Conservation (phyloP, 1,140 invertebrate species). For the Laodelphax striatellus region DNA sequence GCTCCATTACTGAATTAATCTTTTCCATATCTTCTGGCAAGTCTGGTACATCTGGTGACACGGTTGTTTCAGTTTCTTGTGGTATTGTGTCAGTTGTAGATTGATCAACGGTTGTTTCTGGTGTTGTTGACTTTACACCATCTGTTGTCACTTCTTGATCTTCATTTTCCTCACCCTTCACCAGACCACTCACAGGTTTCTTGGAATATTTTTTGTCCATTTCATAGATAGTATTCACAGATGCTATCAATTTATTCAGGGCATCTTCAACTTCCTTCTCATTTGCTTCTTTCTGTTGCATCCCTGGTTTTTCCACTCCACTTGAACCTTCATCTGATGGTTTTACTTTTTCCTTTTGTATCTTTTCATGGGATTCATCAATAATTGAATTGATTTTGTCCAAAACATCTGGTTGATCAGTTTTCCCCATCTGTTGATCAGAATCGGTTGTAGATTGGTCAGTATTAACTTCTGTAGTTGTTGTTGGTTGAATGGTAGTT, state of each 20-base stretch:
- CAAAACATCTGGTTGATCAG: no score
- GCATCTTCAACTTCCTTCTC: not conserved
- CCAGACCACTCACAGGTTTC: not conserved
- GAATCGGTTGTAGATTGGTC: not conserved
- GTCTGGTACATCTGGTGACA: not conserved
- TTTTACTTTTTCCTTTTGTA: not conserved
- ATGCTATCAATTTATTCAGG: not conserved
- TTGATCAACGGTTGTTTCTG: not conserved
- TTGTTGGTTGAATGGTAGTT: not conserved
- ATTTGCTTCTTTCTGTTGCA: not conserved
- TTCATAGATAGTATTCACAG: not conserved
- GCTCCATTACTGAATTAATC: no score
- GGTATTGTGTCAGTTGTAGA: not conserved
- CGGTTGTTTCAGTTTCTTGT: not conserved
- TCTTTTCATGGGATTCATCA: constrained; percentile 1
- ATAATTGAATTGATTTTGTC: not conserved
- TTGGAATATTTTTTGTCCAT: not conserved
- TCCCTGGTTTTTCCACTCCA: not conserved
- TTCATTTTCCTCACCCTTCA: not conserved
- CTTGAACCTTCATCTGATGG: not conserved
- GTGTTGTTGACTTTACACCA: not conserved
- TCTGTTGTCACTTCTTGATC: constrained; percentile 1
- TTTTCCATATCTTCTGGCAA: not conserved
- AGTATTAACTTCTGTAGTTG: not conserved
- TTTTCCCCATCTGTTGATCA: no score